These are phyloP conservation scores for Metaphire vulgaris DNA, from an alignment of 1,140 invertebrate genomes.

Conservation along the genomic window DNA sequence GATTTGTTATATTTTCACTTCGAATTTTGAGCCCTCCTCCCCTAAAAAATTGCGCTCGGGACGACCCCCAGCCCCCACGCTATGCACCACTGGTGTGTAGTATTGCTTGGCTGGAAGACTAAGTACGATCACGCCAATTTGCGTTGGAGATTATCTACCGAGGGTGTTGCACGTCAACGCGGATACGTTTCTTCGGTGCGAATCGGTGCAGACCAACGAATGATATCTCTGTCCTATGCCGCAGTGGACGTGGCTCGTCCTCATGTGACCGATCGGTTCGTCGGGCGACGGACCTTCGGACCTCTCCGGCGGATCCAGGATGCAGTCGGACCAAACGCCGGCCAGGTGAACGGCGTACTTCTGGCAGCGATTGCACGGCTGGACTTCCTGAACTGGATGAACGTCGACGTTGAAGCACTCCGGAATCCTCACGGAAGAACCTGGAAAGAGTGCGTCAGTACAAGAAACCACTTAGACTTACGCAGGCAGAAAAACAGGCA, in stretches of 20 bases:
- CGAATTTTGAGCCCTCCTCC: no score
- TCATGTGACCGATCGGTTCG: conserved; percentile 13
- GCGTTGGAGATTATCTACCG: background rate
- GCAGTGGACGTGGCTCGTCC: conserved; percentile 3
- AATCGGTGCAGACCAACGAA: conserved; percentile 8
- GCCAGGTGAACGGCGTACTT: background rate
- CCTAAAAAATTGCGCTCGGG: no score
- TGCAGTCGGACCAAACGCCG: conserved; percentile 22
- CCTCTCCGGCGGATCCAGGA: background rate
- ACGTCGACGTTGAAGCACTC: background rate
- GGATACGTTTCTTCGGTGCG: background rate
- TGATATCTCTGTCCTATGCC: conserved; percentile 19
- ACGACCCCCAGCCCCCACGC: no score
- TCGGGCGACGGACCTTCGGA: background rate
- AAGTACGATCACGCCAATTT: no score
- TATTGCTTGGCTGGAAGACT: no score
- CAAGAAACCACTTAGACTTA: no score
- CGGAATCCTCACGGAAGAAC: background rate
- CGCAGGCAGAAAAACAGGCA: no score
- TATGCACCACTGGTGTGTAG: no score
- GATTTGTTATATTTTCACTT: no score
- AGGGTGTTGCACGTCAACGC: background rate
- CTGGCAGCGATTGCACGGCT: conserved; percentile 4
- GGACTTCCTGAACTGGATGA: background rate
- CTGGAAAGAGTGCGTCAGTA: no score